Base-by-base conservation (phyloP, 2,888 invertebrate species). In the Malacosoma neustria region DNA sequence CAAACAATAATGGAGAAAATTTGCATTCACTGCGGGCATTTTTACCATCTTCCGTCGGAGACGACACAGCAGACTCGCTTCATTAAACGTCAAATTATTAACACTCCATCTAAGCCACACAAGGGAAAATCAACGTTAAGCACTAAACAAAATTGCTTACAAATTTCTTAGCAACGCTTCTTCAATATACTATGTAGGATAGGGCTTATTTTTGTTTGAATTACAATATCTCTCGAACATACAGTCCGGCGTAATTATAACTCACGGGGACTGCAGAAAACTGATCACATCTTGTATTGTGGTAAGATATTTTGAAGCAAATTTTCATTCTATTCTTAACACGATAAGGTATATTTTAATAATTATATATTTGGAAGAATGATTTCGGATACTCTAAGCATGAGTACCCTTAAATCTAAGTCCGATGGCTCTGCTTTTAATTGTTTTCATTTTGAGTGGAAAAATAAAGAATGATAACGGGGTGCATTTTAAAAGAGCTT, bases 81-180 rank as follows among this genome's bases (percentile, higher is more conserved):
- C 84, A 84, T 85, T 84, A 81, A 82, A 70, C 74, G 55, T 59
- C 69, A 79, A 82, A 85, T 84, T 81, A 82, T 81, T 77, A 73
- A 70, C 73, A 72, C 69, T 70, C 68, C 60, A 66, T 61, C 57
- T 57, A 49, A 44, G 54, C 59, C 54, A 64, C 60, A 55, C 79
- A 79, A 65, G 64, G 66, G 45, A 75, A 80, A 75, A 69, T 72
- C 69, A 71, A 64, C 76, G 64, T 69, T 79, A 72, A 58, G 51
- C 46, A 47, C 53, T 51, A 45, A 51, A 49, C 41, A 45, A 46
- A 56, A 57, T 65, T 60, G 48, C 49, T 35, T 51, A 51, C 58
- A 51, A 47, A 56, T 51, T 43, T 37, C 40, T 49, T 47, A 45
- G 38, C 43, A 42, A 45, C 57, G 57, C 45, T 43, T 41, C 48